phyloP scores from a whole-genome alignment of 2,888 invertebrate species.

The Hydriomena furcata region DNA sequence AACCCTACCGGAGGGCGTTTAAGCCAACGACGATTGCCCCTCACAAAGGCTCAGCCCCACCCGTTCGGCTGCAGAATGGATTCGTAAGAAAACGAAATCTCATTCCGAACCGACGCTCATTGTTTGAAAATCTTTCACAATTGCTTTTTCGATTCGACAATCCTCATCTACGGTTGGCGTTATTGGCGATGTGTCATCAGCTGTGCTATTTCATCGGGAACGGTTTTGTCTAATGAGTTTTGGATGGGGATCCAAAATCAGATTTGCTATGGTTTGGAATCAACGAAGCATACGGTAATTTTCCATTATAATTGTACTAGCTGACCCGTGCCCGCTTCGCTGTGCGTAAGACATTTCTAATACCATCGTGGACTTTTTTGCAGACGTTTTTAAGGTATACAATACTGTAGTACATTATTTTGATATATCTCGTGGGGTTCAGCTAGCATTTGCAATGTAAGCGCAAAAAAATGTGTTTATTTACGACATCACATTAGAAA shows the following conservation, averaged over 20 bases:
- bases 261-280: slow-evolving; percentile 7
- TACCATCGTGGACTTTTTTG: too few relatives aligned
- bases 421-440: too few relatives aligned
- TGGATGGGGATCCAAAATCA: slow-evolving; percentile 15
- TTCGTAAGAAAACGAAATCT: slow-evolving; percentile 73
- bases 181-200: slow-evolving; percentile 31
- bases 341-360: too few relatives aligned
- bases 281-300: slow-evolving; percentile 1
- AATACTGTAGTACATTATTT: too few relatives aligned
- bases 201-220: slow-evolving; percentile 12
- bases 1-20: slow-evolving; percentile 54
- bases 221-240: slow-evolving; percentile 23
- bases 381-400: too few relatives aligned
- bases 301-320: too few relatives aligned
- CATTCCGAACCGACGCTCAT: slow-evolving; percentile 62
- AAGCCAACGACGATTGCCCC: slow-evolving; percentile 72
- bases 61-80: slow-evolving; percentile 58
- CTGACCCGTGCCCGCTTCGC: too few relatives aligned
- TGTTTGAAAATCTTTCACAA: slow-evolving; percentile 70
- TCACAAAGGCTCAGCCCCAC: slow-evolving; percentile 63
- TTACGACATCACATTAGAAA: too few relatives aligned
- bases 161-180: slow-evolving; percentile 48
- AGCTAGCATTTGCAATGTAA: too few relatives aligned
- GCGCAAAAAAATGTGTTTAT: too few relatives aligned
- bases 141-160: slow-evolving; percentile 69